Evolutionary conservation across 2,888 invertebrate species (phyloP).

Genomic region (Lasioglossum figueresi): DNA sequence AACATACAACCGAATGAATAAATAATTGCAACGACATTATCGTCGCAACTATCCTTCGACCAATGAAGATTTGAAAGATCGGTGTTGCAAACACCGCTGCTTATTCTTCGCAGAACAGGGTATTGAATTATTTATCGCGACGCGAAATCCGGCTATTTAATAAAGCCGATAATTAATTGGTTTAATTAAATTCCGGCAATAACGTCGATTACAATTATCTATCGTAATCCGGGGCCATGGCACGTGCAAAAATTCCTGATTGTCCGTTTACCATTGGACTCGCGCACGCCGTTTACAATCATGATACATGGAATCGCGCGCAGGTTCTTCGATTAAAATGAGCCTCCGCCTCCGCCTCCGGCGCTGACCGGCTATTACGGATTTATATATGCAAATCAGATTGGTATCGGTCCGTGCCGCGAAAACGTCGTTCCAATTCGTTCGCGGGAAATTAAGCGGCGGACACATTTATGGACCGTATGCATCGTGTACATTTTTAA

Average conservation of each 20-base stretch:
- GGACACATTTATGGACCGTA: slow-evolving; percentile 59
- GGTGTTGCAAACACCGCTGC: neutral
- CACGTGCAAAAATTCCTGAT: slow-evolving; percentile 42
- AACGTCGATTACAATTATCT: slow-evolving; percentile 33
- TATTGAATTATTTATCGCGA: slow-evolving; percentile 19
- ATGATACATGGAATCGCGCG: slow-evolving; percentile 25
- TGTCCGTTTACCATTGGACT: slow-evolving; percentile 47
- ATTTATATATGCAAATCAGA: slow-evolving; percentile 69
- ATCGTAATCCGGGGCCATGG: slow-evolving; percentile 25
- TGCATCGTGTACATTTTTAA: slow-evolving; percentile 64
- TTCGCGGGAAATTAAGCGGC: slow-evolving; percentile 61
- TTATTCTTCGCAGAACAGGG: neutral
- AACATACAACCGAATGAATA: neutral
- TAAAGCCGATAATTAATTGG: slow-evolving; percentile 45
- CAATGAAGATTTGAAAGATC: neutral
- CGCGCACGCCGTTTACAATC: slow-evolving; percentile 31
- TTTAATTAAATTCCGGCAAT: slow-evolving; percentile 33
- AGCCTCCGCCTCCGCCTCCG: slow-evolving; percentile 29
- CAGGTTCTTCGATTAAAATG: slow-evolving; percentile 59
- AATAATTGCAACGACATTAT: neutral
- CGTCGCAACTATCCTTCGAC: neutral
- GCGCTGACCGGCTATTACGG: slow-evolving; percentile 52
- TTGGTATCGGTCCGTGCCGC: slow-evolving; percentile 49
- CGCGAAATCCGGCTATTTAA: slow-evolving; percentile 18
- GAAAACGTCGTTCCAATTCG: slow-evolving; percentile 56